Evolutionary conservation across 1,140 invertebrate species (phyloP).

Genomic region (Zaprionus capensis): DNA sequence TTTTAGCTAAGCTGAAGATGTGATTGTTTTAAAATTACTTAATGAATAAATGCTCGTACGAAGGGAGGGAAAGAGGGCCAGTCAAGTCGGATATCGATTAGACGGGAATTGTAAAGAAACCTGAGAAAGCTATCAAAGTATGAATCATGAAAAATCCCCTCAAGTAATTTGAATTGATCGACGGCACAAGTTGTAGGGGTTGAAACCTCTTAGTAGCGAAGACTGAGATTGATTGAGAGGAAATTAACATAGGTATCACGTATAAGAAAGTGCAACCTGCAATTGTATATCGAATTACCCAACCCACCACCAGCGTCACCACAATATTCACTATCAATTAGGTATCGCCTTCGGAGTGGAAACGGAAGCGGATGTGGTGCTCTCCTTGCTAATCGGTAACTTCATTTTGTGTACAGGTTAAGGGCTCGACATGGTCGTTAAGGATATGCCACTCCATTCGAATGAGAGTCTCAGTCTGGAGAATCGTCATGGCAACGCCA

Average conservation of each 20-base stretch:
- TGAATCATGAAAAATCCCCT: conserved; percentile 4
- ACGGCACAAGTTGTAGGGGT: conserved; percentile 13
- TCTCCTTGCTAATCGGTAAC: conserved; percentile 33
- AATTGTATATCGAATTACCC: conserved; percentile 63
- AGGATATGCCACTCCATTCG: conserved; percentile 67
- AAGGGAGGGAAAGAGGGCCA: neutral
- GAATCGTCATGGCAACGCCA: conserved; percentile 40
- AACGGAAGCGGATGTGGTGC: conserved; percentile 39
- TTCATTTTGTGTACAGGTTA: conserved; percentile 32
- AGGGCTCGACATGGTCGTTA: conserved; percentile 58
- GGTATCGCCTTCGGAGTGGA: conserved; percentile 43
- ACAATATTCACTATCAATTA: neutral
- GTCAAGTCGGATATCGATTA: too few species aligned
- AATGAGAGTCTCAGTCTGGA: conserved; percentile 73
- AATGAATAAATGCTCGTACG: neutral
- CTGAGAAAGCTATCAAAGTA: neutral
- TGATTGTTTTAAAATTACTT: neutral
- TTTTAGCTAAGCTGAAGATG: neutral
- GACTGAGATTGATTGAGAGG: conserved; percentile 55
- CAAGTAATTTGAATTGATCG: neutral
- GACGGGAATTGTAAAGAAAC: neutral
- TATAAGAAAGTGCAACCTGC: conserved; percentile 48
- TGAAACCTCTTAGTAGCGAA: conserved; percentile 72
- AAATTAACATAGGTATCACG: neutral
- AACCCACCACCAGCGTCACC: neutral